Evolutionary conservation across 2,797 vertebrate species (phyloP), one percentile per base, ranked within the genome.

Genomic region (Acrossocheilus wenchowensis): DNA sequence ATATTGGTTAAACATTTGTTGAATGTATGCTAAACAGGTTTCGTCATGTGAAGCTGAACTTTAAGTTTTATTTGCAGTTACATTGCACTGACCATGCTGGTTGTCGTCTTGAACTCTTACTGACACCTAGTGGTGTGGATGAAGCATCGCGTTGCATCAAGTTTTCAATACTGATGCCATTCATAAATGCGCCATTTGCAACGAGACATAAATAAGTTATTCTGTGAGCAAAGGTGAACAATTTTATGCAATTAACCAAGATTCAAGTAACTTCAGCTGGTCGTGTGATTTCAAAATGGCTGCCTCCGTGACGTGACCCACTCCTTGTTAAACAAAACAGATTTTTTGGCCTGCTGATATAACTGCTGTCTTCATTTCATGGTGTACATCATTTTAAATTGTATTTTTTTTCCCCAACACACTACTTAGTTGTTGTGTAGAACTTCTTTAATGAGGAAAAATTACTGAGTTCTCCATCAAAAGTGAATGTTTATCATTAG

Each of bases 121-220:
- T 78, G 50, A 57, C 75, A 78, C 75, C 50, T 78, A 78, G 50
- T 78, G 50, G 75, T 57, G 34, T 57, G 75, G 75, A 78, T 54
- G 50, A 36, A 54, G 15, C 9, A 19, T 43, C 41, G 15, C 6
- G 4, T 15, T 50, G 19, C 41, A 41, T 41, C 7, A 10, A 34
- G n/a, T 30, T 50, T 50, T 30, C 4, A 10, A 6, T 75, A 30
- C 8, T 50, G 14, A 45, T 15, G n/a, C 43, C 23, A 48, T 75
- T 75, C n/a, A 75, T 34, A 30, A 50, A 34, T 75, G 2, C 0
- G 0, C 8, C 5, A 19, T 75, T 52, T 50, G 73, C 15, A 2
- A 17, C 50, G 8, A n/a, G 6, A 73, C 23, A 26, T 26, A 6
- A 45, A 14, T n/a, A 0, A 7, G 17, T 54, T 77, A 23, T 36